Percentiles rank a stretch among this genome's conserved stretches.
Evolutionary conservation across 2,888 invertebrate genomes (phyloP).

Genomic region (Lasius platythorax): DNA sequence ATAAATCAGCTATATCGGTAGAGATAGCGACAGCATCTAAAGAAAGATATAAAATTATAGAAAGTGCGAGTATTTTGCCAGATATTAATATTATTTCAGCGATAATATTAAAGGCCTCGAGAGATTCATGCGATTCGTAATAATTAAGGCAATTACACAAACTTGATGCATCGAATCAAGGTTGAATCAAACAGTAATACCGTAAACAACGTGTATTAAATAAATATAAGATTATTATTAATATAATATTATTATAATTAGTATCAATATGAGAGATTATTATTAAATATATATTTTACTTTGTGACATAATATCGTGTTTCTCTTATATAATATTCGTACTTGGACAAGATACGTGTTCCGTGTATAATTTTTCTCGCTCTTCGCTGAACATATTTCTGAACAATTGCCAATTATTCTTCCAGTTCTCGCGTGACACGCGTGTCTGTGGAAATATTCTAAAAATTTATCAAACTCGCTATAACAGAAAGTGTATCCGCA

Average conservation of each 20-base stretch:
- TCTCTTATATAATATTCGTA: not conserved
- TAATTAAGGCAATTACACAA: constrained; percentile 3
- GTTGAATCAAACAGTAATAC: not conserved
- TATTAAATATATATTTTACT: not conserved
- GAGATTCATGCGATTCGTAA: not conserved
- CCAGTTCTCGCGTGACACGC: not conserved
- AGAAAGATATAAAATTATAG: not conserved
- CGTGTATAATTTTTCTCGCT: not conserved
- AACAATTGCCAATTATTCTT: not conserved
- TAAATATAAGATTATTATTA: not conserved
- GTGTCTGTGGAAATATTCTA: not conserved
- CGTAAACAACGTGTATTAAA: not conserved
- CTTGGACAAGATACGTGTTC: not conserved
- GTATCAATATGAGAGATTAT: too few relatives aligned
- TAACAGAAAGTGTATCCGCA: not conserved
- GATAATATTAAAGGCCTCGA: not conserved
- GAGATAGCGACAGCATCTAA: not conserved
- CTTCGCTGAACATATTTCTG: not conserved
- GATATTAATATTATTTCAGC: not conserved
- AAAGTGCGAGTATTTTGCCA: not conserved
- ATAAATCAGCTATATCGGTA: not conserved
- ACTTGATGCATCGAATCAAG: not conserved
- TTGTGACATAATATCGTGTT: not conserved
- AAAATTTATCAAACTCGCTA: not conserved
- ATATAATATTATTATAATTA: too few relatives aligned